phyloP scores from a whole-genome alignment of 2,888 invertebrate species.

The Trachelus iudaicus region DNA sequence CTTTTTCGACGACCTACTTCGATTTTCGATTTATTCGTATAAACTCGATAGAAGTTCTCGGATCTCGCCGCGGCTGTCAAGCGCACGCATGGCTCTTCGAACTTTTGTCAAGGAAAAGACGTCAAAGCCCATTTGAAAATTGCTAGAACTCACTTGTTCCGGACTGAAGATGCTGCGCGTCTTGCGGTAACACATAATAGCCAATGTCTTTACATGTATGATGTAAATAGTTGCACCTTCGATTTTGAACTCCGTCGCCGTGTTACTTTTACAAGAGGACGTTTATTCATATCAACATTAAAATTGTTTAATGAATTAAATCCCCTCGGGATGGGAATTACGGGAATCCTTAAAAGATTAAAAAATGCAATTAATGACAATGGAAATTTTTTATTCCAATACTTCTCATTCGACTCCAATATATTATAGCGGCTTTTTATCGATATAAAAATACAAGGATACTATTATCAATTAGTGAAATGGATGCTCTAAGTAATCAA shows the following conservation, averaged over 20 bases:
- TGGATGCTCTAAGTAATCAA: not conserved
- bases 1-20: not conserved
- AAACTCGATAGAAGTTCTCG: not conserved
- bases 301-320: too few relatives aligned
- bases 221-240: not conserved
- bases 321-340: too few relatives aligned
- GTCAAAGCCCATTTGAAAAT: not conserved
- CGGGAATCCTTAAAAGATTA: too few relatives aligned
- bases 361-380: not conserved
- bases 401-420: not conserved
- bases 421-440: not conserved
- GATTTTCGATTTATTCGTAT: not conserved
- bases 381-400: not conserved
- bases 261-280: not conserved
- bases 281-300: not conserved
- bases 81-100: not conserved
- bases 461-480: not conserved
- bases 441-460: not conserved
- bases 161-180: not conserved
- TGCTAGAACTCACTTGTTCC: not conserved
- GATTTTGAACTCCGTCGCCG: not conserved
- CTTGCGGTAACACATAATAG: not conserved
- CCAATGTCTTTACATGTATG: not conserved
- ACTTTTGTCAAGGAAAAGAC: not conserved
- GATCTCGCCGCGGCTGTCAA: not conserved